phyloP scores from a whole-genome alignment of 2,113 vertebrate species.

The Notiomystis cincta region DNA sequence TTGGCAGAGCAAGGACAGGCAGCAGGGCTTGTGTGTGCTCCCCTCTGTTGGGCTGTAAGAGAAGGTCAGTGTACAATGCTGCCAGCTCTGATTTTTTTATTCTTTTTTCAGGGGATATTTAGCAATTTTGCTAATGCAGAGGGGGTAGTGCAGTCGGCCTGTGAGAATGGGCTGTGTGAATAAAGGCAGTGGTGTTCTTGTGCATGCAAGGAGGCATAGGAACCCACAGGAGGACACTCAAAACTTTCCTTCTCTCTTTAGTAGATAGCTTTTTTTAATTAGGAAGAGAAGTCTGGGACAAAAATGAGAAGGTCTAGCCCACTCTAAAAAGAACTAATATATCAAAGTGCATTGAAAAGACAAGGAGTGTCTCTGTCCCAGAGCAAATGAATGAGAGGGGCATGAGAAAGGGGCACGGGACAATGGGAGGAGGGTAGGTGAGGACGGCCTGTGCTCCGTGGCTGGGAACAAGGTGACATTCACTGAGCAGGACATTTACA shows the following conservation, averaged over 20 bases:
- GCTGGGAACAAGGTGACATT: background rate
- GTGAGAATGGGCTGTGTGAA: background rate
- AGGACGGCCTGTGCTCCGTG: rapidly evolving
- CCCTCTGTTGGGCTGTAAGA: rapidly evolving
- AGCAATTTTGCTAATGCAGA: background rate
- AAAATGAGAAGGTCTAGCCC: background rate
- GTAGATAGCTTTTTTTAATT: background rate
- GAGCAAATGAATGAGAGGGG: background rate
- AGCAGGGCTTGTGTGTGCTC: background rate
- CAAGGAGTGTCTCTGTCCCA: background rate
- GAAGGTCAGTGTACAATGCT: background rate
- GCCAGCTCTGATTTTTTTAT: background rate
- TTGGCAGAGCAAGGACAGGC: background rate
- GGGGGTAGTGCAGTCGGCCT: background rate
- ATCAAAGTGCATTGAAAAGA: background rate
- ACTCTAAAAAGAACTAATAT: background rate
- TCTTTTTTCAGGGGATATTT: background rate
- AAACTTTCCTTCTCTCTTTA: background rate
- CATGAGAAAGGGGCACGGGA: background rate
- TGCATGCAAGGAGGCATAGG: background rate
- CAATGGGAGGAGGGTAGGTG: slow-evolving; percentile 1
- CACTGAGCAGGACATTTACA: background rate
- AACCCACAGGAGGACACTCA: background rate
- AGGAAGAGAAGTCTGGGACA: background rate
- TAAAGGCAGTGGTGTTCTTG: background rate